Base-by-base conservation (phyloP, 2,888 invertebrate genomes). In the Scaptomyza flava region DNA sequence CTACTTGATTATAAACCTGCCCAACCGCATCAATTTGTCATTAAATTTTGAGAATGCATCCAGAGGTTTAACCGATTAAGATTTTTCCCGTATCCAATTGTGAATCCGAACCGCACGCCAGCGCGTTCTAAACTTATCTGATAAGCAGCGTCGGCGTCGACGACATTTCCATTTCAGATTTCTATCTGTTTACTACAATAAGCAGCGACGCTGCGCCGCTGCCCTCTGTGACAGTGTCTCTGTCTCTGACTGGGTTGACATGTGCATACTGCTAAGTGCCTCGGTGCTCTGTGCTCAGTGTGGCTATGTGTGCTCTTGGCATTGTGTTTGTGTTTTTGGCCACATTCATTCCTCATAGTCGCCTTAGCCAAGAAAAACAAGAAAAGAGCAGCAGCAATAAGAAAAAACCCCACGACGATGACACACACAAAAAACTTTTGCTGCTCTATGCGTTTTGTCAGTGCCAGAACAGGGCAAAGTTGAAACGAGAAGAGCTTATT, bases 91-190 rank as follows among this genome's bases (percentile, higher is more conserved):
- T 45, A 48, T 45, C 38, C 34, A 46, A 66, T 31, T 33, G 51
- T 56, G 59, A 45, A 50, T 48, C 20, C 59, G 69, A 74, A 77
- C 77, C 70, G 77, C 56, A 67, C 72, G 53, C 68, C 43, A 69
- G 67, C 89, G 81, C 89, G 89, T 54, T 84, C 84, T 64, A 61
- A 81, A 84, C 81, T 84, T 89, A 79, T 85, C 84, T 85, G 84
- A 85, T 85, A 85, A 85, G 85, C 84, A 67, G 67, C 71, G 50
- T 64, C 88, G 47, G 68, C 71, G 50, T 64, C 88, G 47, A 66
- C 88, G 86, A 85, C 88, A 86, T 69, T 82, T 68, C 64, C 86
- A 82, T 86, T 88, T 88, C 81, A 84, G 89, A 84, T 84, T 83
- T 88, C 65, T 86, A 80, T 88, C 86, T 84, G 68, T 50, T 27